phyloP scores from a whole-genome alignment of 1,140 invertebrate genomes.

The Habropoda laboriosa region DNA sequence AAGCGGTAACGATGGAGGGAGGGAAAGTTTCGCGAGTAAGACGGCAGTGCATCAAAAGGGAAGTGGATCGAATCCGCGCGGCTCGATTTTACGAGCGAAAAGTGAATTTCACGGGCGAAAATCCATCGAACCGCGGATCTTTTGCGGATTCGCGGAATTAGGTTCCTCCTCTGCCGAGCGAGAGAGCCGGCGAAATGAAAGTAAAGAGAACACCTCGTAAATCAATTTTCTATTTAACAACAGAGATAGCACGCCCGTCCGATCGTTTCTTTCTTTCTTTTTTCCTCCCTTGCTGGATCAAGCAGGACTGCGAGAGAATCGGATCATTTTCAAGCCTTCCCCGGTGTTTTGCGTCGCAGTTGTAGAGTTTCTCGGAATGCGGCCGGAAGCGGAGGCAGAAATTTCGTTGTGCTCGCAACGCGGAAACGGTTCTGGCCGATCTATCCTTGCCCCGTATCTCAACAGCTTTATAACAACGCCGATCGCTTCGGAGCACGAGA shows the following conservation, averaged over 20 bases:
- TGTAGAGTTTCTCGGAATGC: neutral
- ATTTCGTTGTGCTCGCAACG: neutral
- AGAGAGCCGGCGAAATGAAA: slow-evolving; percentile 5
- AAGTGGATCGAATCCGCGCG: slow-evolving; percentile 41
- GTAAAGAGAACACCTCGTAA: neutral
- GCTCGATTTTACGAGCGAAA: slow-evolving; percentile 72
- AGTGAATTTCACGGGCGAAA: slow-evolving; percentile 66
- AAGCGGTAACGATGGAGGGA: no score
- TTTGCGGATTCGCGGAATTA: slow-evolving; percentile 29
- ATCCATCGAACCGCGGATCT: slow-evolving; percentile 28
- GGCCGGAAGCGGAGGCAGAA: neutral
- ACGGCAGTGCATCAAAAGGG: neutral
- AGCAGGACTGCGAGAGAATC: no score
- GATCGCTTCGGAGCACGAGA: no score
- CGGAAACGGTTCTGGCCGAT: neutral
- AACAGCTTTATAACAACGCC: neutral
- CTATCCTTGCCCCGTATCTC: neutral
- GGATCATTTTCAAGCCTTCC: no score
- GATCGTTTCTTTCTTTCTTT: neutral
- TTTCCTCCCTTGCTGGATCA: no score
- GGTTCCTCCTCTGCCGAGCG: neutral
- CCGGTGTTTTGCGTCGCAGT: no score
- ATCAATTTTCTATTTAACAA: slow-evolving; percentile 1
- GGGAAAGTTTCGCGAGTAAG: neutral
- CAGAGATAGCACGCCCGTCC: no score